These are phyloP conservation scores for Ciconia maguari DNA, from an alignment of 2,113 vertebrate species.

Conservation along the genomic window DNA sequence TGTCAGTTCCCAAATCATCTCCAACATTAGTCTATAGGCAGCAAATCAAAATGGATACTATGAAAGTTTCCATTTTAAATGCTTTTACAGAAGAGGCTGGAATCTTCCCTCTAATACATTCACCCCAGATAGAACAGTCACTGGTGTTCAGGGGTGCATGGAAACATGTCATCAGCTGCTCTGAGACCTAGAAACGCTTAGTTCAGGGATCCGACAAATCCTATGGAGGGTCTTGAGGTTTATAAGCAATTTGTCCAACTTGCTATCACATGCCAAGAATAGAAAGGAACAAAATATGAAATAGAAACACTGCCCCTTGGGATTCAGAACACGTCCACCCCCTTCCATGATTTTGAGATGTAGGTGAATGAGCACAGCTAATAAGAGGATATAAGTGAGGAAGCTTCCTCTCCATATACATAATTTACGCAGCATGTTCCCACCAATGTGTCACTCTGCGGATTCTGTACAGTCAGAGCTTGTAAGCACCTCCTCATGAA, in stretches of 20 bases:
- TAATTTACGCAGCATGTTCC: neutral
- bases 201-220: neutral
- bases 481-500: neutral
- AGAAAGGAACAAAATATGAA: neutral
- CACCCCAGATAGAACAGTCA: neutral
- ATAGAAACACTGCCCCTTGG: neutral
- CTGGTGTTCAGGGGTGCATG: neutral
- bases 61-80: neutral
- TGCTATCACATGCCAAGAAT: neutral
- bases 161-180: neutral
- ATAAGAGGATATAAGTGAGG: accelerated
- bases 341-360: neutral
- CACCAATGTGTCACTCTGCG: accelerated
- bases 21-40: neutral
- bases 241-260: neutral
- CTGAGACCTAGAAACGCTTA: neutral
- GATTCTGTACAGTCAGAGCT: neutral
- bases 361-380: neutral
- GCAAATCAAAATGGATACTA: neutral
- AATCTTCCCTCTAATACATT: neutral
- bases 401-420: neutral
- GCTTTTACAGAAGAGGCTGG: neutral
- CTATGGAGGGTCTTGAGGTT: neutral
- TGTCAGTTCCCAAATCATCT: neutral
- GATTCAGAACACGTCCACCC: neutral